Evolutionary conservation across 2,888 invertebrate species (phyloP).

Genomic region (Pemphredon lugubris): DNA sequence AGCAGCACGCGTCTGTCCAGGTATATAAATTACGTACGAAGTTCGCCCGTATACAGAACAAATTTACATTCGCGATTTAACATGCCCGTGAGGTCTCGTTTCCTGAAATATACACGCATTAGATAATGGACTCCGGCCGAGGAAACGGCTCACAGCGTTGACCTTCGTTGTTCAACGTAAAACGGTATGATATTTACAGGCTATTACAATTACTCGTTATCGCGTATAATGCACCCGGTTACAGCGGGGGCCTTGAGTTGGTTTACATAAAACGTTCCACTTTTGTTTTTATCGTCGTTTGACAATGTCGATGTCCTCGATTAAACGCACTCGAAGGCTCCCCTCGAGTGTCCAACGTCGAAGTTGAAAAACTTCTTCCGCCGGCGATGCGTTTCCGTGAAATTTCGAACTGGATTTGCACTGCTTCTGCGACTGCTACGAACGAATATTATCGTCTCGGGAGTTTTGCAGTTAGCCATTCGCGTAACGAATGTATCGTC

Average conservation of each 20-base stretch:
- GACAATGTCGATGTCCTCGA: conserved; percentile 35
- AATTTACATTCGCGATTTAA: conserved; percentile 18
- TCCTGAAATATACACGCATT: neutral
- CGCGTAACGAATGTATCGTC: too few species aligned
- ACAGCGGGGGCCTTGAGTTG: conserved; percentile 41
- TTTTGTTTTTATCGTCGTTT: conserved; percentile 34
- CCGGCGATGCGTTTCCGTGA: too few species aligned
- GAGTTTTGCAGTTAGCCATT: too few species aligned
- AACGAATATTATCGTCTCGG: too few species aligned
- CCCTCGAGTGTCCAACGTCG: neutral
- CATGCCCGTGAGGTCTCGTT: conserved; percentile 5
- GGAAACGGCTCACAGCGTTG: neutral
- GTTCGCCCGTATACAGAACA: conserved; percentile 11
- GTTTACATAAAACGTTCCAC: conserved; percentile 47
- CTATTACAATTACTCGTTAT: conserved; percentile 32
- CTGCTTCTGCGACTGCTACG: too few species aligned
- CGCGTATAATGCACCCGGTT: conserved; percentile 9
- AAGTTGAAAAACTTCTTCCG: neutral
- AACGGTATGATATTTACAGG: neutral
- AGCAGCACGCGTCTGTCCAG: neutral
- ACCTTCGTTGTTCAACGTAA: conserved; percentile 19
- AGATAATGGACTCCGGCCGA: conserved; percentile 14
- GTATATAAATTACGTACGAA: conserved; percentile 30
- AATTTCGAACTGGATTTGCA: too few species aligned
- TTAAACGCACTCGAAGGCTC: conserved; percentile 23